These are phyloP conservation scores for Ascaphus truei DNA, from an alignment of 2,113 vertebrate genomes.

Conservation along the genomic window DNA sequence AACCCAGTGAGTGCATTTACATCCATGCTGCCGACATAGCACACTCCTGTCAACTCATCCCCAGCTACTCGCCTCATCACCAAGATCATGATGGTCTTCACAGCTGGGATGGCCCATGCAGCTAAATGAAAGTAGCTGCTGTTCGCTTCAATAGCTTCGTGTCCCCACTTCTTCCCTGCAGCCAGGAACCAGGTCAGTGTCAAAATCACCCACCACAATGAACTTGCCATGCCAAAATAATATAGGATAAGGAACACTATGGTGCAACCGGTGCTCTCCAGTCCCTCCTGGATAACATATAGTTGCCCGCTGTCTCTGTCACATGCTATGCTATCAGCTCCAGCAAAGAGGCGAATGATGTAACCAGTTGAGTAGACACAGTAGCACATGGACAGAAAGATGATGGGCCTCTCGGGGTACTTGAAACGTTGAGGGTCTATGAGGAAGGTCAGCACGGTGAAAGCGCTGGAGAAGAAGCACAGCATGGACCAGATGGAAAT, in stretches of 20 bases:
- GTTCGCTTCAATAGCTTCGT: slow-evolving; percentile 94
- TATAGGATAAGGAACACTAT: slow-evolving; percentile 95
- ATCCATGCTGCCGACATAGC: slow-evolving; percentile 96
- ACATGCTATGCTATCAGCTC: slow-evolving; percentile 88
- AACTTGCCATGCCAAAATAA: slow-evolving; percentile 97
- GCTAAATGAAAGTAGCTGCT: slow-evolving; percentile 97
- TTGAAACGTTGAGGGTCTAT: slow-evolving; percentile 90
- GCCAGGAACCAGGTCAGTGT: slow-evolving; percentile 95
- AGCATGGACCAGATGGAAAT: slow-evolving; percentile 90
- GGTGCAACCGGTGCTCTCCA: slow-evolving; percentile 96
- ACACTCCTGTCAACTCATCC: slow-evolving; percentile 90
- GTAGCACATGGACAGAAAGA: slow-evolving; percentile 98
- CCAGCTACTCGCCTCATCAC: slow-evolving; percentile 93
- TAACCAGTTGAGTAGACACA: slow-evolving; percentile 93
- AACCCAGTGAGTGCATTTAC: slow-evolving; percentile 88
- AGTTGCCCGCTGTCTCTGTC: slow-evolving; percentile 89
- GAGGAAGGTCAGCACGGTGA: slow-evolving; percentile 95
- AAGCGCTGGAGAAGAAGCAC: slow-evolving; percentile 94
- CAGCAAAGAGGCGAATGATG: slow-evolving; percentile 90
- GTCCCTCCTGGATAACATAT: slow-evolving; percentile 94
- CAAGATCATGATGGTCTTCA: slow-evolving; percentile 93
- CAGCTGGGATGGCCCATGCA: slow-evolving; percentile 89
- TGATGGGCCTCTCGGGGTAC: slow-evolving; percentile 94
- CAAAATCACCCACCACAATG: slow-evolving; percentile 95
- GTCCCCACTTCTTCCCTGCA: slow-evolving; percentile 95